phyloP scores from a whole-genome alignment of 2,797 vertebrate genomes.

The Thunnus albacares region DNA sequence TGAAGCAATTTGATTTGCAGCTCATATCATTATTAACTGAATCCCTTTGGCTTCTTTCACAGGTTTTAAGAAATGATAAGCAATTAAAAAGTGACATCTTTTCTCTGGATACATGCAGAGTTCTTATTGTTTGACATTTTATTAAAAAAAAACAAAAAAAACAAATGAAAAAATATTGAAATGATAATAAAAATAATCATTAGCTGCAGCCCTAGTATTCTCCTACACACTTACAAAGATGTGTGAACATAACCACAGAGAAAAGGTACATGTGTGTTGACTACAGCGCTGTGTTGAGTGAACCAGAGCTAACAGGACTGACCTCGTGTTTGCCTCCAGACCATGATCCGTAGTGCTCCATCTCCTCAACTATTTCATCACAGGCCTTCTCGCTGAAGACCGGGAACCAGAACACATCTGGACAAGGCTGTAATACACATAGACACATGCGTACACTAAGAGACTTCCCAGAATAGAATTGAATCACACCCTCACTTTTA shows the following conservation, averaged over 20 bases:
- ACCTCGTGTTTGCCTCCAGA: conserved; percentile 95
- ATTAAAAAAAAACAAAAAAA: not conserved
- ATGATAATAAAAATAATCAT: not conserved
- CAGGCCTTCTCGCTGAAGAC: conserved; percentile 94
- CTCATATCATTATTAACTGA: not conserved
- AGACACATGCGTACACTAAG: conserved; percentile 13
- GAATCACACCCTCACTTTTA: conserved; percentile 44
- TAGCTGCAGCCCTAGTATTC: not conserved
- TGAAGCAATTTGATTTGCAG: not conserved
- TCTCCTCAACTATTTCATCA: conserved; percentile 96
- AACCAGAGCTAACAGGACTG: conserved; percentile 71
- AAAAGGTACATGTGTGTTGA: conserved; percentile 2
- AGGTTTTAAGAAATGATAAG: too few species aligned
- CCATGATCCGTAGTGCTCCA: conserved; percentile 96
- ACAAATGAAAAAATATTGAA: not conserved
- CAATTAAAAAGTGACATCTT: too few species aligned
- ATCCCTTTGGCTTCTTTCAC: not conserved
- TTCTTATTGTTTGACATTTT: not conserved
- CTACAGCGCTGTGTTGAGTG: conserved; percentile 35
- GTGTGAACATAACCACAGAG: conserved; percentile 14
- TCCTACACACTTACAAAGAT: conserved; percentile 2
- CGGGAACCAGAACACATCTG: conserved; percentile 99
- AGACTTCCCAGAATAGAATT: conserved; percentile 41
- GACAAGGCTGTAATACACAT: conserved; percentile 90
- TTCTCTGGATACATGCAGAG: not conserved